phyloP scores from a whole-genome alignment of 2,888 invertebrate genomes.

The Prosopocoilus inquinatus region DNA sequence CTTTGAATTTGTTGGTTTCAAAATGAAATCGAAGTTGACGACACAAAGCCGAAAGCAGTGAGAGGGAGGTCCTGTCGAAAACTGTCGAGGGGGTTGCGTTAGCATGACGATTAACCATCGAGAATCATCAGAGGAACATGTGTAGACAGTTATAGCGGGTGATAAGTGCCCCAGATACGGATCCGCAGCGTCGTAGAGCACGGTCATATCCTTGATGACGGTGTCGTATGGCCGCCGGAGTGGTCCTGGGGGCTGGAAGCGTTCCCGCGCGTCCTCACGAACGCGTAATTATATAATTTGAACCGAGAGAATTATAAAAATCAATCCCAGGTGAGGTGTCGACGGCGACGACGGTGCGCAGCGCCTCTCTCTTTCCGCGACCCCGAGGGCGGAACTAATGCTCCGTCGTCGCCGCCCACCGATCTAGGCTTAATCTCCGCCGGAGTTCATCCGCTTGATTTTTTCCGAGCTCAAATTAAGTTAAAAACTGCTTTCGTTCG shows the following conservation, averaged over 20 bases:
- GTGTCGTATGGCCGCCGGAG: constrained; percentile 6
- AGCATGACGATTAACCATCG: too few species aligned
- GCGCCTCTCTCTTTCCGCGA: constrained; percentile 16
- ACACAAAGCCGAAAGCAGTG: too few species aligned
- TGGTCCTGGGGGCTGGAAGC: too few species aligned
- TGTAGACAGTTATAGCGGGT: background rate
- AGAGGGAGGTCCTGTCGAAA: too few species aligned
- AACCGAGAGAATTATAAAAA: constrained; percentile 31
- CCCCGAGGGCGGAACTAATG: constrained; percentile 17
- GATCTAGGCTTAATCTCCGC: constrained; percentile 22
- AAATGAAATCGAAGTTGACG: too few species aligned
- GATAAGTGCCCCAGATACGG: background rate
- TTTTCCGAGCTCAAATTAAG: too few species aligned
- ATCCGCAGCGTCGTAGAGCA: background rate
- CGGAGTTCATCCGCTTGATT: too few species aligned
- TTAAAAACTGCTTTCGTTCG: too few species aligned
- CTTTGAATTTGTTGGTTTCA: too few species aligned
- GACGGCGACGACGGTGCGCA: constrained; percentile 1
- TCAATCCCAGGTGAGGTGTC: constrained; percentile 27
- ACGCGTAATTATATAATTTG: constrained; percentile 31
- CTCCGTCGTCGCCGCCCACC: constrained; percentile 15
- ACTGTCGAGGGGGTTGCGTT: too few species aligned
- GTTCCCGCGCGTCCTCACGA: constrained; percentile 3
- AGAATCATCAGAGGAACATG: background rate
- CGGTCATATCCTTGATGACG: constrained; percentile 10